Evolutionary conservation across 2,888 invertebrate species (phyloP), one percentile per base, ranked within the genome.

Genomic region (Heliconius erato): DNA sequence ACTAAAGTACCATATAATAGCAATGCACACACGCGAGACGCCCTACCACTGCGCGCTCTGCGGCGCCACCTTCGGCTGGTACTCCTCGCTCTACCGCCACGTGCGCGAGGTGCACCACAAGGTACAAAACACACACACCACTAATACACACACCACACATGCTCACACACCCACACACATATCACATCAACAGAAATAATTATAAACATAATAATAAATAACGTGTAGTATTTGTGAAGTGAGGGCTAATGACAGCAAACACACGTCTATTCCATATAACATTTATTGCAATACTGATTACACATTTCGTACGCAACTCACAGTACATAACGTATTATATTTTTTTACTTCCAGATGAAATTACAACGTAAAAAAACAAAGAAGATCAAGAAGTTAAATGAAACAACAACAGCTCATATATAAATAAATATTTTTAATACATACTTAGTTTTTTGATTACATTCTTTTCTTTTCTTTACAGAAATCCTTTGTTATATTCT

Each of bases 31-130:
- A 3, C 90, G 91, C 14, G 93, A 93, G 87, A 95, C 94, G 0
- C 95, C 95, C 0, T 94, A 95, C 91, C 89, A 88, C 71, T 96
- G 96, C 85, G 87, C 84, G 35, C 91, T 91, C 59, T 96, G 96
- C 85, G 84, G 83, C 79, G 94, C 94, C 40, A 91, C 94, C 80
- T 95, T 95, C 89, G 93, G 94, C 35, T 95, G 95, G 95, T 95
- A 95, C 91, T 94, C 94, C 81, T 92, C 92, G n/a, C 90, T 95
- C 2, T 95, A 95, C 90, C 81, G 95, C 0, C 95, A 95, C 86
- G 89, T 92, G 14, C 49, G 93, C 0, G 95, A 95, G 85, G 94
- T 95, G 80, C 95, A 95, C 84, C 92, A 94, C 82, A 94, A 95
- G 94, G 95, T 94, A 9, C 68, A n/a, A 54, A 3, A 4, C 35